Evolutionary conservation across 2,113 vertebrate genomes (phyloP).

Genomic region (Copsychus sechellarum): DNA sequence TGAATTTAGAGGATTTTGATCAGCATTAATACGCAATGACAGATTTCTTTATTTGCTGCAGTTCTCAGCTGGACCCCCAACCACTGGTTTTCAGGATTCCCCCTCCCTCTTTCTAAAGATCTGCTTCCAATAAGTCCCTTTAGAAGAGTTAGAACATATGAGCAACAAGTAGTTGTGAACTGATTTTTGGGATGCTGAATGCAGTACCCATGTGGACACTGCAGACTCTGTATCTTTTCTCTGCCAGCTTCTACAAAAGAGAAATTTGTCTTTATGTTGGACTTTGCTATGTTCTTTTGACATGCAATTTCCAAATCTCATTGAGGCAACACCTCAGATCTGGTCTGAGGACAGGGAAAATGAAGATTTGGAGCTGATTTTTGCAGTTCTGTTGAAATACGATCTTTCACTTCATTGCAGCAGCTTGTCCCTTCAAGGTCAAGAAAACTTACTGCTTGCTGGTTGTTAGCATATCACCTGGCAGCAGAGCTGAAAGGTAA

Average conservation of each 20-base stretch:
- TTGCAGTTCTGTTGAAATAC: neutral
- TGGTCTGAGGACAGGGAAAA: neutral
- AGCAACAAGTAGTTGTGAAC: neutral
- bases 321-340: neutral
- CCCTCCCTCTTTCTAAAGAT: neutral
- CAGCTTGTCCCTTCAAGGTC: conserved; percentile 53
- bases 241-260: neutral
- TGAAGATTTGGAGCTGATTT: neutral
- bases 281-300: neutral
- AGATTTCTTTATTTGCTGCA: neutral
- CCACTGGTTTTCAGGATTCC: neutral
- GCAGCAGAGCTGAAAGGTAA: conserved; percentile 60
- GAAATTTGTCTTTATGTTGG: neutral
- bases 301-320: neutral
- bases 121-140: neutral
- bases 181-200: neutral
- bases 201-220: neutral
- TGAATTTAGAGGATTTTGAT: neutral
- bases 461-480: conserved; percentile 62
- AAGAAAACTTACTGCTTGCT: conserved; percentile 39
- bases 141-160: neutral
- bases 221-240: neutral
- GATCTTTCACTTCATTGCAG: neutral
- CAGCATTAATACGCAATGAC: neutral
- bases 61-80: neutral